Conservation (phyloP, 1,140 invertebrate genomes). For the Rhysida immarginata region DNA sequence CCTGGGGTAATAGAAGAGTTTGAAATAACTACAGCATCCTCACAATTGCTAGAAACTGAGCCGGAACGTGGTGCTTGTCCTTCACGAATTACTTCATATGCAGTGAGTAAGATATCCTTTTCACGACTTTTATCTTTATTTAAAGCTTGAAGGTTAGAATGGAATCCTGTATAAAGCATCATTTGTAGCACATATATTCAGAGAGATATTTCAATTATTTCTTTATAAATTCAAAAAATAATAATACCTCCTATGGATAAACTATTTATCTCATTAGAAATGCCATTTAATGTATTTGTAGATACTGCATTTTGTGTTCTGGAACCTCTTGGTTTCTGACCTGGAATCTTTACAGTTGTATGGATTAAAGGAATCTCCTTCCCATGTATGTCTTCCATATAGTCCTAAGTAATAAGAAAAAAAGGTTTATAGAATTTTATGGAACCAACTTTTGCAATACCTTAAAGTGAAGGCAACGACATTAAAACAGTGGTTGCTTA, state of each 20-base stretch:
- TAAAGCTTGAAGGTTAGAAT: slow-evolving; percentile 14
- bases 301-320: slow-evolving; percentile 40
- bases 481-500: too few relatives aligned
- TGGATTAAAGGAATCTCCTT: slow-evolving; percentile 93
- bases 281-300: slow-evolving; percentile 15
- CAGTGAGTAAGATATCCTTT: slow-evolving; percentile 49
- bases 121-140: slow-evolving; percentile 40
- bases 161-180: slow-evolving; percentile 5
- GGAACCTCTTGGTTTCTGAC: slow-evolving; percentile 76
- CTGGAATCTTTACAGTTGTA: slow-evolving; percentile 93
- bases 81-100: slow-evolving; percentile 51
- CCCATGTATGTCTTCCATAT: slow-evolving; percentile 93
- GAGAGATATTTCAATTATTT: not conserved
- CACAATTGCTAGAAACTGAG: slow-evolving; percentile 24
- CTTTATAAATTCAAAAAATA: slow-evolving; percentile 26
- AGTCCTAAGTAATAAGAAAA: slow-evolving; percentile 49
- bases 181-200: not conserved
- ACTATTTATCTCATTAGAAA: slow-evolving; percentile 16
- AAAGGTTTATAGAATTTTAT: too few relatives aligned
- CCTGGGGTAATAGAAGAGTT: slow-evolving; percentile 20
- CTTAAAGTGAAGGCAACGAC: too few relatives aligned
- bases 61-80: slow-evolving; percentile 28
- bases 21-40: slow-evolving; percentile 28
- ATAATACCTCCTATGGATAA: slow-evolving; percentile 25
- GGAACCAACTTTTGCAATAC: not conserved